phyloP scores from a whole-genome alignment of 53 echinoderm and acorn worm species.

The Crossaster papposus region DNA sequence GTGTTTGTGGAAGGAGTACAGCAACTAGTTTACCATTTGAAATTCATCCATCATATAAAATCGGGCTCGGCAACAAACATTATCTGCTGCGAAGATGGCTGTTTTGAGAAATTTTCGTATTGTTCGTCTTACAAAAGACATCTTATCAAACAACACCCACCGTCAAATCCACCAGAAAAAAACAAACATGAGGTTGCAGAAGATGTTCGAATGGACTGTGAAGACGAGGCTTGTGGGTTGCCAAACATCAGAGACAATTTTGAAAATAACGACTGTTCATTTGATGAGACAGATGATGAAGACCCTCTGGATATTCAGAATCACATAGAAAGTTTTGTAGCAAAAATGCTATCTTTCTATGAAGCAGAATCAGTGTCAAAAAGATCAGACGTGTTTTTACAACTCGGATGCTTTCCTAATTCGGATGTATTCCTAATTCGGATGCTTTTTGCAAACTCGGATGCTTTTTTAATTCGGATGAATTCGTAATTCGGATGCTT shows the following conservation, averaged over 20 bases:
- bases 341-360: not conserved
- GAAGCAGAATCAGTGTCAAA: constrained; percentile 24
- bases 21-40: constrained; percentile 17
- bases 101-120: constrained; percentile 9
- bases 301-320: not conserved
- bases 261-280: not conserved
- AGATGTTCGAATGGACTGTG: not conserved
- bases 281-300: not conserved
- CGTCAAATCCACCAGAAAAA: not conserved
- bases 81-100: not conserved
- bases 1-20: constrained; percentile 10
- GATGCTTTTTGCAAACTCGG: too few relatives aligned
- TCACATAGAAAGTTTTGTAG: not conserved
- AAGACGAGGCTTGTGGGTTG: not conserved
- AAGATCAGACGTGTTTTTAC: too few relatives aligned
- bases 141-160: not conserved
- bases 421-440: too few relatives aligned
- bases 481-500: too few relatives aligned
- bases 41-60: not conserved
- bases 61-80: not conserved
- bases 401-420: too few relatives aligned
- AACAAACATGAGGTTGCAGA: not conserved
- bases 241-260: not conserved
- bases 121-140: constrained; percentile 5
- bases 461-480: too few relatives aligned